Conservation (phyloP, 2,113 vertebrate species). For the Ursus arctos region DNA sequence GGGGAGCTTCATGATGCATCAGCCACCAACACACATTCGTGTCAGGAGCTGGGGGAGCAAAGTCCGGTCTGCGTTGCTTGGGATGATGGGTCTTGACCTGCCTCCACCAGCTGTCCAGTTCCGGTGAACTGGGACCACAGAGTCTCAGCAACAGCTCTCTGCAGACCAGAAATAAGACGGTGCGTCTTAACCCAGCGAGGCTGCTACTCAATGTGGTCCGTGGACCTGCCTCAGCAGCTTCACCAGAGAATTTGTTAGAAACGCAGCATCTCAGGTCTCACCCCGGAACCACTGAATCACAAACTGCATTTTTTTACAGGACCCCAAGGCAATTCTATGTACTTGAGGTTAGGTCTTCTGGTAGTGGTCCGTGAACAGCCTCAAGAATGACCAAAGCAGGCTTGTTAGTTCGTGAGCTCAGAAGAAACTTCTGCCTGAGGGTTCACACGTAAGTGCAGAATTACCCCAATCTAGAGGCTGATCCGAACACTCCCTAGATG, state of each 20-base stretch:
- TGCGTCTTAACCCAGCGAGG: not conserved
- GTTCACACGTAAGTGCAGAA: not conserved
- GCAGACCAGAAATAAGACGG: not conserved
- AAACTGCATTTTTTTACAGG: not conserved
- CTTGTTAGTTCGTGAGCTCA: not conserved
- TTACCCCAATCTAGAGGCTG: not conserved
- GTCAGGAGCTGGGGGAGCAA: not conserved
- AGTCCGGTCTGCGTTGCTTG: no score
- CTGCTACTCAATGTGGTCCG: not conserved
- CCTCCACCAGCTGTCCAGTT: not conserved
- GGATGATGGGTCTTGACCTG: not conserved
- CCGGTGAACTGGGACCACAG: not conserved
- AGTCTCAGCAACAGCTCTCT: not conserved
- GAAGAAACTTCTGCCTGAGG: not conserved
- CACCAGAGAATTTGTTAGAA: not conserved
- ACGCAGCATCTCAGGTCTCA: not conserved
- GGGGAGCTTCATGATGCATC: not conserved
- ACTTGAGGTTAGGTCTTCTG: not conserved
- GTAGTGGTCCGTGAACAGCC: not conserved
- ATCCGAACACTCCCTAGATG: not conserved
- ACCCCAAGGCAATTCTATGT: not conserved
- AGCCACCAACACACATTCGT: no score
- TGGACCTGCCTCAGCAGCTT: not conserved
- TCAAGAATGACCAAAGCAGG: no score
- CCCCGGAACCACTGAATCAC: not conserved